phyloP scores from a whole-genome alignment of 1,140 invertebrate genomes.

The Bombus superbus region DNA sequence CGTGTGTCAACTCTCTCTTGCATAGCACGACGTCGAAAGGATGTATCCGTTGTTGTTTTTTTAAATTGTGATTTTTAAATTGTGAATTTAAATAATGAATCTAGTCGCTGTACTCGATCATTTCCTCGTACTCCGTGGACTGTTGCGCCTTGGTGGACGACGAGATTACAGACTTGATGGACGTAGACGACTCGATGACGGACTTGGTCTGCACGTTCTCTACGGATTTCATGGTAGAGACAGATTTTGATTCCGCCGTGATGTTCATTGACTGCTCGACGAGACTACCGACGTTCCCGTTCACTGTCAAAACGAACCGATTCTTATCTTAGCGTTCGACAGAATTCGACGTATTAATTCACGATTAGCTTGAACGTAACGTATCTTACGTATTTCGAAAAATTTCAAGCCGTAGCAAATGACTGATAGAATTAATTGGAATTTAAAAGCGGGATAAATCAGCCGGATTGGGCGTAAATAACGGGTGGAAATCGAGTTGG shows the following conservation, averaged over 20 bases:
- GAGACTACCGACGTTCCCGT: constrained; percentile 71
- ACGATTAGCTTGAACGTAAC: background rate
- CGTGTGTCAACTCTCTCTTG: background rate
- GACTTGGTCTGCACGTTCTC: constrained; percentile 76
- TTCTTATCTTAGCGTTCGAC: background rate
- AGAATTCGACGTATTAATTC: no score
- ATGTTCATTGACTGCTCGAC: constrained; percentile 76
- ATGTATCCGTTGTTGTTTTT: background rate
- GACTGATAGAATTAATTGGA: no score
- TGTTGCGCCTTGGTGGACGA: constrained; percentile 72
- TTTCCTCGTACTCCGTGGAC: constrained; percentile 78
- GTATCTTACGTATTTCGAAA: background rate
- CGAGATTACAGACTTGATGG: constrained; percentile 73
- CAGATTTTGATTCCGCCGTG: constrained; percentile 71
- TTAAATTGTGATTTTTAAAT: no score
- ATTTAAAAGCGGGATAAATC: background rate
- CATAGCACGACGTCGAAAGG: constrained; percentile 24
- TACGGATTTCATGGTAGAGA: constrained; percentile 73
- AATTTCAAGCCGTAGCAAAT: background rate
- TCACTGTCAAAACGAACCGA: constrained; percentile 60
- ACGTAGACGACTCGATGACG: constrained; percentile 73
- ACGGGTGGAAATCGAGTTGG: background rate
- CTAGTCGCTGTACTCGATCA: constrained; percentile 76
- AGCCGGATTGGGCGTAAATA: background rate
- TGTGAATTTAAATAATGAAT: background rate